phyloP scores from a whole-genome alignment of 2,888 invertebrate genomes.

The Rhagonycha fulva region DNA sequence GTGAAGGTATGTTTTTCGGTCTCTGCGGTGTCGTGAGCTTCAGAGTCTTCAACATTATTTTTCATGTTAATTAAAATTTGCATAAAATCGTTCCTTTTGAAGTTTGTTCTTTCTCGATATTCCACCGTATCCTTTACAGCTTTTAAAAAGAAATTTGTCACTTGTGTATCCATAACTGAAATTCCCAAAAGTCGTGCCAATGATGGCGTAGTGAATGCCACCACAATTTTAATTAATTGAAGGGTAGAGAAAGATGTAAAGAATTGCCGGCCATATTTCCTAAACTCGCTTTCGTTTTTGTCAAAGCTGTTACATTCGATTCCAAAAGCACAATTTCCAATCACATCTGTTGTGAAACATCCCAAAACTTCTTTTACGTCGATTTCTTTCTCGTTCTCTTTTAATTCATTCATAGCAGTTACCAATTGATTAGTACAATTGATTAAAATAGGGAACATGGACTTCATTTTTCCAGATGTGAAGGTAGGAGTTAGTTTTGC shows the following conservation, averaged over 20 bases:
- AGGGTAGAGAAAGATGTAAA: conserved; percentile 18
- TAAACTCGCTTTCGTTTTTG: conserved; percentile 58
- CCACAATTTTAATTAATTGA: conserved; percentile 8
- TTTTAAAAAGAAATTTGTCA: conserved; percentile 52
- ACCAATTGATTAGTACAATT: conserved; percentile 21
- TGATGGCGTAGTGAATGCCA: background rate
- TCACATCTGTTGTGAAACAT: conserved; percentile 62
- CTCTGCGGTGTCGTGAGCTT: background rate
- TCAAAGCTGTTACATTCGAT: conserved; percentile 62
- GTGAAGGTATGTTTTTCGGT: conserved; percentile 3
- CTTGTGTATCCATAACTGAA: background rate
- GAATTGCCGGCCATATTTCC: conserved; percentile 32
- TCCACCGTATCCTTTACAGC: conserved; percentile 54
- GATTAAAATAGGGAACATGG: conserved; percentile 29
- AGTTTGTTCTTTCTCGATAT: conserved; percentile 54
- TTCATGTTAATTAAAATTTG: conserved; percentile 58
- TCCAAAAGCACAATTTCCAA: conserved; percentile 63
- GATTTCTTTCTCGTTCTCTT: conserved; percentile 8
- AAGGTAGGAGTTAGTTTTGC: conserved; percentile 57
- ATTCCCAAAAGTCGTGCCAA: background rate
- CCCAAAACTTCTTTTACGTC: conserved; percentile 55
- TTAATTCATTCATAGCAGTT: conserved; percentile 5
- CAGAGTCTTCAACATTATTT: background rate
- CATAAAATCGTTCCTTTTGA: conserved; percentile 60
- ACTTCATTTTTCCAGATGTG: conserved; percentile 34